Percentiles rank a stretch among this genome's conserved stretches.
phyloP scores from a whole-genome alignment of 2,113 vertebrate species.

The Rhegmatorhina hoffmannsi region DNA sequence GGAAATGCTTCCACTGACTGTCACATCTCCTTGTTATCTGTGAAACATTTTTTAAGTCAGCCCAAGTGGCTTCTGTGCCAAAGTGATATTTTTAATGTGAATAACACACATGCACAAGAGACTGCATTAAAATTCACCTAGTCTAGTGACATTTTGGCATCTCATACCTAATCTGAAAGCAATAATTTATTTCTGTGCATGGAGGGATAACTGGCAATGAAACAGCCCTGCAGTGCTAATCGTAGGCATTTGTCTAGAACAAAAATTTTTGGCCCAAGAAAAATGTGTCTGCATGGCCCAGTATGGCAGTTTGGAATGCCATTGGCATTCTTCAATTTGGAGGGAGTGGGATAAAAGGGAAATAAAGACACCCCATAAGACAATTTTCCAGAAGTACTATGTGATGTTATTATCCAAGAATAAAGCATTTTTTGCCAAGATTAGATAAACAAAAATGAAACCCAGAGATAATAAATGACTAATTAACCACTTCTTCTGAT shows the following conservation, averaged over 20 bases:
- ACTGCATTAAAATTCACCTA: background rate
- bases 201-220: background rate
- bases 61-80: background rate
- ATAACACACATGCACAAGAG: background rate
- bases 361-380: background rate
- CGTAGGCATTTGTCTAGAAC: background rate
- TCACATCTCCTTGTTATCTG: background rate
- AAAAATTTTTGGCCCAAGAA: background rate
- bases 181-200: background rate
- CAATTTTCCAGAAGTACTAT: background rate
- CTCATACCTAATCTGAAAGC: background rate
- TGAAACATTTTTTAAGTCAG: background rate
- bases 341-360: background rate
- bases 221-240: background rate
- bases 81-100: background rate
- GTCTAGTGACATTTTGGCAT: background rate
- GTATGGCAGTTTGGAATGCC: background rate
- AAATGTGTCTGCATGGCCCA: background rate
- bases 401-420: background rate
- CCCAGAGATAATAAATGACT: background rate
- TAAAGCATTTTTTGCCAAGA: background rate
- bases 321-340: slow-evolving; percentile 11
- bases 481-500: slow-evolving; percentile 18
- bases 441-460: slow-evolving; percentile 3
- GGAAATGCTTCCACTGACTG: slow-evolving; percentile 6